A percentile compares a stretch with the other conserved stretches of the same genome.
These are phyloP conservation scores for Philhelius pedissequus DNA, from an alignment of 2,888 invertebrate genomes.

Conservation along the genomic window DNA sequence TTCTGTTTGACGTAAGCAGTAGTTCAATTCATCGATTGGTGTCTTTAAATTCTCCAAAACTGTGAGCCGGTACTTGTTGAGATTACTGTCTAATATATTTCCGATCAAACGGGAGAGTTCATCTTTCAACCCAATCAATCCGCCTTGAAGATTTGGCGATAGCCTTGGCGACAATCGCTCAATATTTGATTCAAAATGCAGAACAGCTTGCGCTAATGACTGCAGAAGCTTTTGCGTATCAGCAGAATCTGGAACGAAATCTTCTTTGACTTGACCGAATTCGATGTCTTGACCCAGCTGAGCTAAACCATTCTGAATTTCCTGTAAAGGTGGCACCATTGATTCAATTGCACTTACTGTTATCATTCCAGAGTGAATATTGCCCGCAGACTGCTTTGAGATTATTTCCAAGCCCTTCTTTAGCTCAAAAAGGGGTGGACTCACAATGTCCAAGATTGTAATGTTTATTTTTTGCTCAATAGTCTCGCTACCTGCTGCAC, in stretches of 20 bases:
- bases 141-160: conserved; percentile 72
- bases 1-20: conserved; percentile 78
- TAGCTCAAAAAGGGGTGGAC: conserved; percentile 83
- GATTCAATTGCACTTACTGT: conserved; percentile 79
- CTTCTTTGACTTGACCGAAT: conserved; percentile 75
- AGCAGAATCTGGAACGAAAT: conserved; percentile 74
- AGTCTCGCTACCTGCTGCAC: conserved; percentile 72
- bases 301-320: conserved; percentile 81
- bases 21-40: conserved; percentile 80
- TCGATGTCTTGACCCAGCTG: conserved; percentile 79
- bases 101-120: conserved; percentile 81
- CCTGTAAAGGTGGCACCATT: conserved; percentile 81
- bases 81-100: conserved; percentile 80
- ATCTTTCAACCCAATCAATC: conserved; percentile 79
- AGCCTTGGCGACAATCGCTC: conserved; percentile 73
- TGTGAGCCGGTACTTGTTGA: conserved; percentile 77
- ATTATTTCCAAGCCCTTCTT: conserved; percentile 81
- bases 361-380: conserved; percentile 76
- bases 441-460: conserved; percentile 83
- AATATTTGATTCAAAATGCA: conserved; percentile 78
- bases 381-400: conserved; percentile 74
- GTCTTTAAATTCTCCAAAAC: conserved; percentile 80
- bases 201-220: conserved; percentile 77
- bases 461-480: conserved; percentile 80
- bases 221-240: conserved; percentile 78